These are phyloP conservation scores for Calephelis virginiensis DNA, from an alignment of 1,140 invertebrate genomes.

Conservation along the genomic window DNA sequence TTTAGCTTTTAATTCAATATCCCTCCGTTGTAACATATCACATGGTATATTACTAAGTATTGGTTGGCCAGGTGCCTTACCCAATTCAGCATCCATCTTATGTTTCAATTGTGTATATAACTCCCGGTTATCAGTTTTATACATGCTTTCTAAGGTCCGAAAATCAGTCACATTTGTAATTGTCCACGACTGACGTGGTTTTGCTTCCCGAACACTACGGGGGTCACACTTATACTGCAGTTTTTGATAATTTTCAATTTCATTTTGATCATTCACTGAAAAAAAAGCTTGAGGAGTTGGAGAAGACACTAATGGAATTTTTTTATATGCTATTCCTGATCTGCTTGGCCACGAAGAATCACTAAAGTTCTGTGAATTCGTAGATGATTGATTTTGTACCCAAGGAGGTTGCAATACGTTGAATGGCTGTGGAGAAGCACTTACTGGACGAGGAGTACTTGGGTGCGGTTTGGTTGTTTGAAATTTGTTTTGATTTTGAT, in stretches of 20 bases:
- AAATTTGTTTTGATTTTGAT: slow-evolving; percentile 70
- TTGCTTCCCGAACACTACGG: slow-evolving; percentile 60
- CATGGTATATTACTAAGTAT: slow-evolving; percentile 50
- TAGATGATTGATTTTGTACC: slow-evolving; percentile 57
- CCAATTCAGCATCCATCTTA: slow-evolving; percentile 67
- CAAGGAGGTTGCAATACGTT: slow-evolving; percentile 64
- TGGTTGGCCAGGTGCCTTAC: slow-evolving; percentile 59
- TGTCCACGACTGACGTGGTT: slow-evolving; percentile 71
- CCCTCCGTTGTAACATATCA: slow-evolving; percentile 60
- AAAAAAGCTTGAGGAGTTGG: slow-evolving; percentile 60
- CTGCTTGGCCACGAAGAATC: slow-evolving; percentile 59
- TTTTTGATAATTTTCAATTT: slow-evolving; percentile 60
- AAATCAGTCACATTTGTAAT: slow-evolving; percentile 68
- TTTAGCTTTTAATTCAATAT: slow-evolving; percentile 70
- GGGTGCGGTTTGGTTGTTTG: slow-evolving; percentile 54
- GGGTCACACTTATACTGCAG: slow-evolving; percentile 61
- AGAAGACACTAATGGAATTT: slow-evolving; percentile 54
- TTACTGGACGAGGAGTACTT: slow-evolving; percentile 52
- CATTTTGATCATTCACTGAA: slow-evolving; percentile 56
- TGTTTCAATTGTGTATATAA: slow-evolving; percentile 65
- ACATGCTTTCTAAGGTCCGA: slow-evolving; percentile 58
- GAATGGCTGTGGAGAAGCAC: slow-evolving; percentile 60
- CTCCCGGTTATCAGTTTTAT: slow-evolving; percentile 61
- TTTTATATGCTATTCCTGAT: slow-evolving; percentile 56
- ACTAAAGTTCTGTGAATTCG: slow-evolving; percentile 47